These are phyloP conservation scores for Aromia moschata DNA, from an alignment of 2,888 invertebrate species.

Conservation along the genomic window DNA sequence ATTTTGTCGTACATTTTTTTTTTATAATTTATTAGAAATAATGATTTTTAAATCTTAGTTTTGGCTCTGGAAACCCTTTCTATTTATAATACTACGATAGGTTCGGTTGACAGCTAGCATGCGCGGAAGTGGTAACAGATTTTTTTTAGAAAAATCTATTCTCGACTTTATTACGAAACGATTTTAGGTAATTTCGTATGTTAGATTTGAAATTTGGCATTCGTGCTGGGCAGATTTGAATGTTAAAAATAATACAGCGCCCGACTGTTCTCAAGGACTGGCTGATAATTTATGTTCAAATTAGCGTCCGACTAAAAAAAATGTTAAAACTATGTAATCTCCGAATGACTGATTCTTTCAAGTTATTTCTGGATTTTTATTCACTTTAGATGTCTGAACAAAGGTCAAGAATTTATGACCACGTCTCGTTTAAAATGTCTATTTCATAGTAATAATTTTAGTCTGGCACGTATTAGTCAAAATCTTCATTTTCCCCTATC, in stretches of 20 bases:
- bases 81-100: neutral
- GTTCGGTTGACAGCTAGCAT: neutral
- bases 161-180: neutral
- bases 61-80: neutral
- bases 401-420: too few species aligned
- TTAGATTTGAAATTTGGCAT: neutral
- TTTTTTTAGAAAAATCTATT: constrained; percentile 16
- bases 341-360: too few species aligned
- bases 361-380: too few species aligned
- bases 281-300: neutral
- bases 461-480: too few species aligned
- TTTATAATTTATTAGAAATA: too few species aligned
- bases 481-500: too few species aligned
- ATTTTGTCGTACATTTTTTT: too few species aligned
- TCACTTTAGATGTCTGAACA: too few species aligned
- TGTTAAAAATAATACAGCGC: neutral
- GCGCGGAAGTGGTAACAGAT: neutral
- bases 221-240: neutral
- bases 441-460: too few species aligned
- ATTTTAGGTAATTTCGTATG: neutral
- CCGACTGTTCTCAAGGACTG: neutral
- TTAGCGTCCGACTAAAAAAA: neutral
- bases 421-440: too few species aligned
- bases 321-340: too few species aligned
- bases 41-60: too few species aligned